Evolutionary conservation across 53 echinoderm and acorn worm genomes (phyloP).

Genomic region (Stichopus horrens): DNA sequence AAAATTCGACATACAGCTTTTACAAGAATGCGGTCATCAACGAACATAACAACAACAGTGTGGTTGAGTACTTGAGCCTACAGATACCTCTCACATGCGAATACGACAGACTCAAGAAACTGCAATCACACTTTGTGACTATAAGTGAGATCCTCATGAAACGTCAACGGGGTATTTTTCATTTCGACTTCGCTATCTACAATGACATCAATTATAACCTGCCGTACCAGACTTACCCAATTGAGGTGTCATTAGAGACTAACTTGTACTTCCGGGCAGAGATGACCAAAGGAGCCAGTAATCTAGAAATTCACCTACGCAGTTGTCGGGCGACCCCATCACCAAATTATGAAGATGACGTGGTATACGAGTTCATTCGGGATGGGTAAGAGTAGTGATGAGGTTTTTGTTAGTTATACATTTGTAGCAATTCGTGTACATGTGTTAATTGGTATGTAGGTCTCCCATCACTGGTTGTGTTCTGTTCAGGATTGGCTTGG

Average conservation of each 20-base stretch:
- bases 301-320: slow-evolving; percentile 25
- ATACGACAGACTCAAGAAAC: slow-evolving; percentile 21
- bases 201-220: background rate
- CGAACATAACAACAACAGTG: background rate
- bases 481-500: background rate
- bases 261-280: slow-evolving; percentile 35
- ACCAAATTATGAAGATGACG: slow-evolving; percentile 4
- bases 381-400: slow-evolving; percentile 24
- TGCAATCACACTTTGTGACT: slow-evolving; percentile 6
- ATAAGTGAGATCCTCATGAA: background rate
- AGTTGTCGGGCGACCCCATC: slow-evolving; percentile 31
- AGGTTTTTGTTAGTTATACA: background rate
- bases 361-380: slow-evolving; percentile 24
- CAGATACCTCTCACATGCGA: slow-evolving; percentile 30
- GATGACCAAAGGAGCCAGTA: background rate
- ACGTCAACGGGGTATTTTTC: background rate
- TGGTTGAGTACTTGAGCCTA: slow-evolving; percentile 17
- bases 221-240: slow-evolving; percentile 12
- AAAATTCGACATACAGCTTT: slow-evolving; percentile 17
- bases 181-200: slow-evolving; percentile 38
- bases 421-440: background rate
- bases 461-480: background rate
- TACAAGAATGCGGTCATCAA: slow-evolving; percentile 25
- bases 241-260: background rate
- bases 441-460: background rate